Base-by-base conservation (phyloP, 2,888 invertebrate species). In the Drosophila ustulata region DNA sequence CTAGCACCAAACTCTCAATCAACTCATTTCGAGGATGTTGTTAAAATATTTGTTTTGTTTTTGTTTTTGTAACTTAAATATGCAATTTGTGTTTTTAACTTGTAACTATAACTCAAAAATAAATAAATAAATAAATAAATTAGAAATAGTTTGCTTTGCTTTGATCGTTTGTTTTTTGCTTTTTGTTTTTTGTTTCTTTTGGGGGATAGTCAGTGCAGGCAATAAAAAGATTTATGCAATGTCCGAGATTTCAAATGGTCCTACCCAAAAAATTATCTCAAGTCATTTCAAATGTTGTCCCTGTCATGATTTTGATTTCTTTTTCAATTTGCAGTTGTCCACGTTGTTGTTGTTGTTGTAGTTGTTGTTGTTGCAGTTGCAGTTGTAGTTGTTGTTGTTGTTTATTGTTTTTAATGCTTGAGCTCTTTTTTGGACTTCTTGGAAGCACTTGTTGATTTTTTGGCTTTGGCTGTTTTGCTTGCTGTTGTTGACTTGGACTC, bases 401-500 rank as follows among this genome's bases (percentile, higher is more conserved):
- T 11, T 37, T n/a, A 37, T 37, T 71, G 66, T 62, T 83, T 77
- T 81, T 83, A 90, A 79, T 89, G 89, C 84, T 91, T 91, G 63
- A 91, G 88, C 76, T 89, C 89, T 84, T 90, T 90, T 87, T 91
- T 90, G 79, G 87, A 83, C 87, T 91, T 91, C 81, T 84, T 84
- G 78, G 88, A 81, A 88, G 89, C 90, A 91, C 88, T 91, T 90
- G 90, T 90, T 83, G 91, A 84, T 88, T 92, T 91, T 89, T 92
- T 91, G 82, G 84, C 85, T 84, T 88, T 91, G 76, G 78, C 65
- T 82, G 83, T 78, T 88, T 90, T 91, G 83, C 80, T 85, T 82
- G 89, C 82, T 89, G 84, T 92, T 92, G 95, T 92, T 92, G 95
- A 94, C 95, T 96, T 96, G 91, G 96, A 96, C 97, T 97, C 96